Evolutionary conservation across 1,140 invertebrate species (phyloP).

Genomic region (Dendroctonus valens): DNA sequence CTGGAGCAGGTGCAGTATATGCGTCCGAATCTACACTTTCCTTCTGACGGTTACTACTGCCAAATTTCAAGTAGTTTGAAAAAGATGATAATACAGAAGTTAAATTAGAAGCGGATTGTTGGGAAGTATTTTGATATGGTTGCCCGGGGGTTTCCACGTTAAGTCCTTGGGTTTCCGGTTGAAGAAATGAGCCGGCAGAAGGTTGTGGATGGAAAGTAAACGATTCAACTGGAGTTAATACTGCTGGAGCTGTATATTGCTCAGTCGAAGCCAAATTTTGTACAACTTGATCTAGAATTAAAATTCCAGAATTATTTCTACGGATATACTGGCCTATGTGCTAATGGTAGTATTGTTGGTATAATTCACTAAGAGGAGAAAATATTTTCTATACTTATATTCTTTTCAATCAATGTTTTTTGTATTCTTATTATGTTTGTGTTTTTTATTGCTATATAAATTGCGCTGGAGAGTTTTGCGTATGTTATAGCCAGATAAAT

Average conservation of each 20-base stretch:
- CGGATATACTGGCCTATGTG: too few relatives aligned
- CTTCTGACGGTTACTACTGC: conserved; percentile 6
- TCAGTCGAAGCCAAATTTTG: background rate
- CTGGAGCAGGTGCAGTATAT: conserved; percentile 24
- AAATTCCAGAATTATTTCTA: too few relatives aligned
- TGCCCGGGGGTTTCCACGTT: conserved; percentile 1
- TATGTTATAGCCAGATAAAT: too few relatives aligned
- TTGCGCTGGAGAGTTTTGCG: too few relatives aligned
- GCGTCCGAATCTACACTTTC: background rate
- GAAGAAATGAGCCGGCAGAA: conserved; percentile 11
- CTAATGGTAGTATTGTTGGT: too few relatives aligned
- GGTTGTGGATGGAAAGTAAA: conserved; percentile 5
- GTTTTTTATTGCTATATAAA: too few relatives aligned
- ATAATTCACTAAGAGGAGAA: too few relatives aligned
- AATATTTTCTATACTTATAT: too few relatives aligned
- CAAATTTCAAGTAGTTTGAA: conserved; percentile 35
- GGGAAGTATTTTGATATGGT: background rate
- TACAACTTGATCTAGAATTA: conserved; percentile 16
- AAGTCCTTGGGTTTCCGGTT: conserved; percentile 7
- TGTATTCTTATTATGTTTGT: too few relatives aligned
- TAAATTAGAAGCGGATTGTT: conserved; percentile 28
- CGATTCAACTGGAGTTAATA: conserved; percentile 17
- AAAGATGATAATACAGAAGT: conserved; percentile 38
- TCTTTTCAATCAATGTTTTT: too few relatives aligned
- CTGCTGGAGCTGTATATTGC: conserved; percentile 1